A percentile compares a stretch with the other conserved stretches of the same genome.
These are phyloP conservation scores for Siniperca obscura DNA, from an alignment of 2,797 vertebrate species.

Conservation along the genomic window DNA sequence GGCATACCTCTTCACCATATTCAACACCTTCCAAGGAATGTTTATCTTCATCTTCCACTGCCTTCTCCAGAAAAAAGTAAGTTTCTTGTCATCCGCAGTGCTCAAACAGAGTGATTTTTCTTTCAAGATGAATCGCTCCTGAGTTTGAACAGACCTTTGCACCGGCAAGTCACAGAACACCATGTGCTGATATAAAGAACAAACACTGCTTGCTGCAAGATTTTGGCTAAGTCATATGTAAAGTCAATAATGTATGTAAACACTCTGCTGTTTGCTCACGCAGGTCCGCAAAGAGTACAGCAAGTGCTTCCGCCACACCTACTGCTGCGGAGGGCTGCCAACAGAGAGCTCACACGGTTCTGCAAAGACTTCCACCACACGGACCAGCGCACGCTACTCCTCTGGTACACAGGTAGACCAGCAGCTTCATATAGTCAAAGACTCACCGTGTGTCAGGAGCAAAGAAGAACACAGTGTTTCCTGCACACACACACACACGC, in stretches of 20 bases:
- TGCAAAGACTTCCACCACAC: slow-evolving; percentile 93
- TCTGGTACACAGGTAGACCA: slow-evolving; percentile 96
- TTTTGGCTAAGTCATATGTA: slow-evolving; percentile 60
- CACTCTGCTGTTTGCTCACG: slow-evolving; percentile 54
- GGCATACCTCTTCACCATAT: slow-evolving; percentile 99
- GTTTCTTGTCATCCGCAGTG: slow-evolving; percentile 45
- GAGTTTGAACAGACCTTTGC: slow-evolving; percentile 31
- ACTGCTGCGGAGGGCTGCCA: slow-evolving; percentile 94
- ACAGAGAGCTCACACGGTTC: slow-evolving; percentile 96
- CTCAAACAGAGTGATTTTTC: not conserved
- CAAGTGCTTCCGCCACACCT: slow-evolving; percentile 97
- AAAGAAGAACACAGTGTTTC: not conserved
- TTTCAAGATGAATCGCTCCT: slow-evolving; percentile 47
- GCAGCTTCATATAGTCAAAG: slow-evolving; percentile 28
- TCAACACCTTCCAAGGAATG: slow-evolving; percentile 99
- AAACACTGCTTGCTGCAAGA: slow-evolving; percentile 48
- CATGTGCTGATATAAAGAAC: slow-evolving; percentile 61
- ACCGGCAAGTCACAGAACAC: slow-evolving; percentile 4
- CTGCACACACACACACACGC: not conserved
- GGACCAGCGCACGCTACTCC: slow-evolving; percentile 97
- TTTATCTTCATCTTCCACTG: slow-evolving; percentile 99
- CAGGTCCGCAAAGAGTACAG: slow-evolving; percentile 98
- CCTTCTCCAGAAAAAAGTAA: slow-evolving; percentile 98
- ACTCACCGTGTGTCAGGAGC: not conserved
- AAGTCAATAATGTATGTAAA: slow-evolving; percentile 70